Evolutionary conservation across 2,113 vertebrate species (phyloP), one percentile per base, ranked within the genome.

Genomic region (Diadophis punctatus): DNA sequence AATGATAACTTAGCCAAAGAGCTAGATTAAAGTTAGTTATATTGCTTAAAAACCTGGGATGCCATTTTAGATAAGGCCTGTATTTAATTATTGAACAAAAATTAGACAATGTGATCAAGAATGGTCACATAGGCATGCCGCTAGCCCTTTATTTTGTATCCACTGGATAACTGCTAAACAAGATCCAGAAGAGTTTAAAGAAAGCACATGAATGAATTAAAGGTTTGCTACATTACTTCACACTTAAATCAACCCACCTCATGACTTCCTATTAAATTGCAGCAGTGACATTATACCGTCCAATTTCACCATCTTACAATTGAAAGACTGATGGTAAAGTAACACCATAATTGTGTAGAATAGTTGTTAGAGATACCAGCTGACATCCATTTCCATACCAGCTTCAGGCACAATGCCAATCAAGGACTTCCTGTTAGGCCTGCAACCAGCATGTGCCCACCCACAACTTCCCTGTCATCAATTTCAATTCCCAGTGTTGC

Each of bases 401-500:
- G 53, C 91, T 88, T 49, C 23, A 20, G 80, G 87, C 74, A 86
- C 80, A 39, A 86, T 51, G n/a, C 80, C 56, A 93, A 93, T 56
- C 55, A 90, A 93, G 80, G 88, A 86, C 55, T 90, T 93, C 92
- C 92, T 89, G 88, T 46, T 84, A 90, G 80, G 74, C 74, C n/a
- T 90, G 88, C 55, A 86, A 86, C 88, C 55, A 90, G 55, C 60
- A 48, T 18, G 34, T 86, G 88, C 80, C 88, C 55, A 93, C 92
- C 92, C 88, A 86, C 92, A 90, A 90, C 92, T 93, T 93, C 92
- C 88, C 55, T 30, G 3, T 93, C 14, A n/a, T 25, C 34, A 85
- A 90, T 93, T 93, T 90, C 92, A 56, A 93, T 93, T 93, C 92
- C 92, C 34, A 63, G 80, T 63, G 55, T 68, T 63, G 46, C 23